Evolutionary conservation across 2,113 vertebrate species (phyloP).

Genomic region (Brienomyrus brachyistius): DNA sequence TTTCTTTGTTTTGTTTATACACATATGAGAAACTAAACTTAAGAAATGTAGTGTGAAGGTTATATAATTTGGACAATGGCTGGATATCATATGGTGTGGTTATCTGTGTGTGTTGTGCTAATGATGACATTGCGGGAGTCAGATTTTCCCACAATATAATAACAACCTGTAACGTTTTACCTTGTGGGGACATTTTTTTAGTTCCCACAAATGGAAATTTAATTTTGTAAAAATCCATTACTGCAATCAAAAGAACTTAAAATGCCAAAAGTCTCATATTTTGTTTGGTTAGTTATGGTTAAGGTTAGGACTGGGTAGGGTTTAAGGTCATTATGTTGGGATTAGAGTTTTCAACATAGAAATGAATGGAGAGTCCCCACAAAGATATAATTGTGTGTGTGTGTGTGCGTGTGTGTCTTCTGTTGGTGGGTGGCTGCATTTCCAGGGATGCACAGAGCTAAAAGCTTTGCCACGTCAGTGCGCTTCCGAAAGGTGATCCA

Average conservation of each 20-base stretch:
- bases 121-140: not conserved
- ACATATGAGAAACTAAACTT: not conserved
- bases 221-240: not conserved
- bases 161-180: not conserved
- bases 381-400: not conserved
- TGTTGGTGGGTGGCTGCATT: conserved; percentile 17
- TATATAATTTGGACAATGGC: not conserved
- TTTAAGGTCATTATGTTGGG: not conserved
- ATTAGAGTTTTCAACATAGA: not conserved
- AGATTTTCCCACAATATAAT: not conserved
- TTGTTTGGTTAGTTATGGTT: not conserved
- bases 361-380: not conserved
- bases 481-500: conserved; percentile 32
- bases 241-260: not conserved
- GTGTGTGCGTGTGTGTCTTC: not conserved
- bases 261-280: not conserved
- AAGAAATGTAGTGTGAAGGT: conserved; percentile 10
- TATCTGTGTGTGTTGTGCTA: not conserved
- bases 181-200: not conserved
- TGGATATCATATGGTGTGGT: not conserved
- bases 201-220: not conserved
- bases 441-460: conserved; percentile 23
- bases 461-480: conserved; percentile 25
- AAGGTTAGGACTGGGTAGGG: not conserved
- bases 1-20: conserved; percentile 50